These are phyloP conservation scores for Desoria tigrina DNA, from an alignment of 2,888 invertebrate genomes.

Conservation along the genomic window DNA sequence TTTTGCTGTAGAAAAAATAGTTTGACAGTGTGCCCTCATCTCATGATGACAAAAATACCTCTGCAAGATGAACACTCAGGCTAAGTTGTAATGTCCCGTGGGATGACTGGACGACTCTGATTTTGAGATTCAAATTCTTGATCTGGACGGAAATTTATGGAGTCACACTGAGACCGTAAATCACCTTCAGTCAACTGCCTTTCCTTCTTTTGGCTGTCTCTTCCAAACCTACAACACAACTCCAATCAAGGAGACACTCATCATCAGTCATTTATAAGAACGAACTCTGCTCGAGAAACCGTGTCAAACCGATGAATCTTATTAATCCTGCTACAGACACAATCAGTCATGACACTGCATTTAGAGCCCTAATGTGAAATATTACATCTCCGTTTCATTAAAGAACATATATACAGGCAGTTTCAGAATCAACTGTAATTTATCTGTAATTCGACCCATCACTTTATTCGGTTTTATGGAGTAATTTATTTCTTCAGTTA, in stretches of 20 bases:
- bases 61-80: no score
- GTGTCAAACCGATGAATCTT: conserved; percentile 31
- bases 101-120: background rate
- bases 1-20: background rate
- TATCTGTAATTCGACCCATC: no score
- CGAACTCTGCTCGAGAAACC: conserved; percentile 41
- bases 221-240: conserved; percentile 31
- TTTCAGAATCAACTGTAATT: background rate
- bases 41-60: conserved; percentile 9
- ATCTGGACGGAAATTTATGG: conserved; percentile 51
- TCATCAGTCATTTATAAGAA: conserved; percentile 38
- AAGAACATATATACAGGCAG: no score
- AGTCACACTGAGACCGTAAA: conserved; percentile 53
- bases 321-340: no score
- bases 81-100: background rate
- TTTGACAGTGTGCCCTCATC: background rate
- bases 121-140: conserved; percentile 41
- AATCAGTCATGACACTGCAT: no score
- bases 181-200: conserved; percentile 32
- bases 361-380: no score
- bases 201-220: conserved; percentile 11
- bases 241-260: conserved; percentile 51
- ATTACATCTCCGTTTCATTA: no score
- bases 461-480: no score
- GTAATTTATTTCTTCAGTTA: no score